Evolutionary conservation across 1,140 invertebrate species (phyloP), one percentile per base, ranked within the genome.

Genomic region (Oryzaephilus surinamensis): DNA sequence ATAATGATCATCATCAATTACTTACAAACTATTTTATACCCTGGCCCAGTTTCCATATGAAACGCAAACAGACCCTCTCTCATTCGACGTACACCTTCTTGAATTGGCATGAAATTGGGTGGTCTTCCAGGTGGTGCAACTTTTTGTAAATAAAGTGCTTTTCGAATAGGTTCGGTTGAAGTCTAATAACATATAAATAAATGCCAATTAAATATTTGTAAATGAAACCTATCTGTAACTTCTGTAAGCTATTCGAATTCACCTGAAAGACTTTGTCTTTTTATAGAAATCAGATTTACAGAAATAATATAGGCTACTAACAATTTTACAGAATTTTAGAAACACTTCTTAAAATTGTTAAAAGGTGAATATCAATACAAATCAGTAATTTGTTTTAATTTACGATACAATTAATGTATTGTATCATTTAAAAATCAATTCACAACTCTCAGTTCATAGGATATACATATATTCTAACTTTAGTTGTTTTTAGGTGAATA

Each of bases 11-110:
- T 1, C 16, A 1, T 35, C 8, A 37, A 29, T 34, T 17, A 37
- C 48, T 41, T 38, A 58, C 72, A 66, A 8, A 79, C 69, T 16
- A 77, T 54, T 50, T 77, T 71, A 51, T 79, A 79, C 0, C 73
- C 69, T 0, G 69, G 58, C 2, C 74, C 72, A 2, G 58, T 62
- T 52, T 77, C 75, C 56, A 71, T 71, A 47, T 79, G 74, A 42
- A 79, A 78, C 10, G 77, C 77, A 40, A 78, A 79, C 3, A 76
- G 47, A 7, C 60, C 60, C 42, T 70, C 60, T 46, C 64, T 61
- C 24, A 80, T 60, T 43, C 58, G 60, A 33, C 62, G 51, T 1
- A 79, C 64, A 0, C 77, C 78, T 43, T 77, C 70, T 39, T 72
- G 63, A 27, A 79, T 59, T 2, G 50, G 41, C 52, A 74, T 65